Percentiles rank a stretch among this genome's conserved stretches.
Conservation (phyloP, 2,888 invertebrate species). For the Sphecodes monilicornis region DNA sequence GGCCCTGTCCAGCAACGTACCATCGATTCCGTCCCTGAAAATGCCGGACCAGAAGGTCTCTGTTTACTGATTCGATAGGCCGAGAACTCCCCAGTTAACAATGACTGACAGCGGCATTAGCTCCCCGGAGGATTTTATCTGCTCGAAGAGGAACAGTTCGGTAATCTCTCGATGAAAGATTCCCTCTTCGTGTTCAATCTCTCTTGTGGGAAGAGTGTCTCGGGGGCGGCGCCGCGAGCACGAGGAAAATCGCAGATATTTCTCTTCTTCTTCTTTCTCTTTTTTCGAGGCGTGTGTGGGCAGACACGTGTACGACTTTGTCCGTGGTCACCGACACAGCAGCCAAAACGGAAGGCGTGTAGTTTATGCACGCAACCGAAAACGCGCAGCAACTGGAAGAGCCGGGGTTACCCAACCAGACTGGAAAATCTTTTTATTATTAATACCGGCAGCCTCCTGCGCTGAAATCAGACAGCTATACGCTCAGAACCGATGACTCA, state of each 20-base stretch:
- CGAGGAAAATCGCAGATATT: constrained; percentile 57
- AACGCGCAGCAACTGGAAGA: neutral
- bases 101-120: constrained; percentile 20
- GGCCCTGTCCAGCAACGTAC: constrained; percentile 23
- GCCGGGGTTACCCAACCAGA: neutral
- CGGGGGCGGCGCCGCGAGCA: constrained; percentile 35
- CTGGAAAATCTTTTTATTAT: constrained; percentile 15
- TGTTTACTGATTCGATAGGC: constrained; percentile 22
- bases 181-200: neutral
- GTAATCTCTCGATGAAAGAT: constrained; percentile 34
- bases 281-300: constrained; percentile 65
- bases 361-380: constrained; percentile 35
- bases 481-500: neutral
- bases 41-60: constrained; percentile 37
- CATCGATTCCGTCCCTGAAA: constrained; percentile 52
- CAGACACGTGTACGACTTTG: constrained; percentile 61
- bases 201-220: constrained; percentile 37
- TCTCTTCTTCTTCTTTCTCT: constrained; percentile 4
- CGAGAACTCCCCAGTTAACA: constrained; percentile 29
- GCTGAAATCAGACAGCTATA: constrained; percentile 11
- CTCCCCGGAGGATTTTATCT: constrained; percentile 48
- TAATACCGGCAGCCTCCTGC: neutral
- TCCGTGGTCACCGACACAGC: constrained; percentile 23
- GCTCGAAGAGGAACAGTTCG: constrained; percentile 36
- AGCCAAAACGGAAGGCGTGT: constrained; percentile 20